phyloP scores from a whole-genome alignment of 2,888 invertebrate genomes.

The Dicroscelio sp. region DNA sequence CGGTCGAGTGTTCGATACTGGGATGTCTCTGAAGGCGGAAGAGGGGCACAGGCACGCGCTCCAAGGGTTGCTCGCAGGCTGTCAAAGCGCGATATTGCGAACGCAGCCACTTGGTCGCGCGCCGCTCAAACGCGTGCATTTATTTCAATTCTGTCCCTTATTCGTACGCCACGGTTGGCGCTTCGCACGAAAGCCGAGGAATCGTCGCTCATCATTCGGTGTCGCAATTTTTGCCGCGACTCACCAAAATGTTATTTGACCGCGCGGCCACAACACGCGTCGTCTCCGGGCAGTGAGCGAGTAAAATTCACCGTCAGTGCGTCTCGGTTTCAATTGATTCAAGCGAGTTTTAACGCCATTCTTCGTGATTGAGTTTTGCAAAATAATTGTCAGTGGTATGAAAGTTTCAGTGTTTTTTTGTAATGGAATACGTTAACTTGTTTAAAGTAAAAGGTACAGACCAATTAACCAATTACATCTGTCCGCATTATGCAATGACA shows the following conservation, averaged over 20 bases:
- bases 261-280: neutral
- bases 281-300: too few species aligned
- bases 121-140: conserved; percentile 71
- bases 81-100: conserved; percentile 42
- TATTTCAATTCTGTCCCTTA: conserved; percentile 47
- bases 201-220: conserved; percentile 26
- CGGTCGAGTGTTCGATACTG: conserved; percentile 41
- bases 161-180: conserved; percentile 25
- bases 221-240: neutral
- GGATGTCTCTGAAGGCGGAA: conserved; percentile 10
- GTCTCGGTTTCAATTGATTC: neutral
- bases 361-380: too few species aligned
- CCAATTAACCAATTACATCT: conserved; percentile 1
- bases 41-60: conserved; percentile 72
- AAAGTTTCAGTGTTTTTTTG: conserved; percentile 26
- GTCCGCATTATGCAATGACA: conserved; percentile 7
- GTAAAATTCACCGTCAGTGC: too few species aligned
- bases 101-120: conserved; percentile 71
- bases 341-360: neutral
- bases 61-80: conserved; percentile 65
- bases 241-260: conserved; percentile 4
- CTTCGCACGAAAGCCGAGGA: conserved; percentile 22
- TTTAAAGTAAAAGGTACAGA: conserved; percentile 36
- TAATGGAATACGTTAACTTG: conserved; percentile 14
- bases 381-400: conserved; percentile 2